These are phyloP conservation scores for Scaptomyza caliginosa DNA, from an alignment of 2,888 invertebrate species.

Conservation along the genomic window DNA sequence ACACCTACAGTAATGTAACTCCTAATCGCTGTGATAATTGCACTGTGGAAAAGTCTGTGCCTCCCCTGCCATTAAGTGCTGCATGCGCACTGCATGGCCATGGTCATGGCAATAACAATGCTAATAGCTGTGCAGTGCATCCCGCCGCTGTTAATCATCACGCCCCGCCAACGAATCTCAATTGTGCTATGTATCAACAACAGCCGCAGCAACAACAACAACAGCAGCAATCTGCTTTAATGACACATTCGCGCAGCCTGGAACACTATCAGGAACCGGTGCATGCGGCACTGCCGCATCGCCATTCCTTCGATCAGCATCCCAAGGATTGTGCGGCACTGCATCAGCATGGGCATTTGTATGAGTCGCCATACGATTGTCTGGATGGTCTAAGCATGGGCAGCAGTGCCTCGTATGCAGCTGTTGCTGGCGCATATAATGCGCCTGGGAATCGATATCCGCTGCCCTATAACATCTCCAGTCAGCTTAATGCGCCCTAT, in stretches of 20 bases:
- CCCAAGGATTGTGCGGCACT: conserved; percentile 66
- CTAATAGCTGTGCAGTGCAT: conserved; percentile 57
- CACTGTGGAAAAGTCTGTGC: conserved; percentile 31
- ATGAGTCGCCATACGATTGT: conserved; percentile 82
- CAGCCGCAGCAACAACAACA: conserved; percentile 56
- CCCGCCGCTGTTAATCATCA: conserved; percentile 10
- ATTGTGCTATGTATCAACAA: conserved; percentile 52
- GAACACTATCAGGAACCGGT: conserved; percentile 83
- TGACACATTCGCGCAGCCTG: conserved; percentile 84
- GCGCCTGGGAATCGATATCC: conserved; percentile 84
- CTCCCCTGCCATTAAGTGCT: conserved; percentile 21
- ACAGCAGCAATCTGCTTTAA: conserved; percentile 53
- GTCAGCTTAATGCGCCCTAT: conserved; percentile 80
- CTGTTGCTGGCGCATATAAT: conserved; percentile 81
- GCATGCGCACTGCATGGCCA: conserved; percentile 58
- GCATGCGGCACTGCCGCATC: conserved; percentile 76
- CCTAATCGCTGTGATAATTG: conserved; percentile 53
- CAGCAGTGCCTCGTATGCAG: conserved; percentile 77
- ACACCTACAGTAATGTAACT: conserved; percentile 65
- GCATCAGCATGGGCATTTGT: conserved; percentile 62
- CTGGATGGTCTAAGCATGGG: conserved; percentile 80
- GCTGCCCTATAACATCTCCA: conserved; percentile 82
- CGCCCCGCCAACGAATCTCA: conserved; percentile 56
- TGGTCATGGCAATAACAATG: conserved; percentile 15
- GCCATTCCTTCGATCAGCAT: conserved; percentile 84